Percentiles rank a stretch among this genome's conserved stretches.
Conservation (phyloP, 2,888 invertebrate genomes). For the Microctonus brassicae region DNA sequence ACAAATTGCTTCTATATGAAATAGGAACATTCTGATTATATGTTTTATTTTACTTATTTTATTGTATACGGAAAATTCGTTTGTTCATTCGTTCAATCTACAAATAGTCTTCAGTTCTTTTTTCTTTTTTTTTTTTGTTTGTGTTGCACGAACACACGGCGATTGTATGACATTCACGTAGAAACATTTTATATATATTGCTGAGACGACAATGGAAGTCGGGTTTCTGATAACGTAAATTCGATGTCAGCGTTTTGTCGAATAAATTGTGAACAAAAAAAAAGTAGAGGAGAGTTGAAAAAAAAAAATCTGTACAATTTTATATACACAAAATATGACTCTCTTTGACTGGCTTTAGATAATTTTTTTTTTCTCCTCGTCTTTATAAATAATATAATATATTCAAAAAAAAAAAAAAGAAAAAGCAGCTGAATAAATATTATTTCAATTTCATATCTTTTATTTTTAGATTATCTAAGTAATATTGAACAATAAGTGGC, state of each 20-base stretch:
- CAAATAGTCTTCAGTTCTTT: background rate
- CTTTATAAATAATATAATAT: too few species aligned
- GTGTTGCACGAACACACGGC: background rate
- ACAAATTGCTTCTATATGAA: background rate
- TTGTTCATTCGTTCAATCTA: background rate
- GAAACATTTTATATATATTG: background rate
- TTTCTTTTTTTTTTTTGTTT: too few species aligned
- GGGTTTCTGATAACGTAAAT: background rate
- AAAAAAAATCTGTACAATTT: too few species aligned
- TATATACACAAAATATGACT: too few species aligned
- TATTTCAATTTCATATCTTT: background rate
- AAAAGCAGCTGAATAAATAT: background rate
- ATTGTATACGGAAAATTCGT: background rate
- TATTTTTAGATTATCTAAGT: background rate
- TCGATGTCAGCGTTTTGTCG: background rate
- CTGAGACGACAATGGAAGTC: background rate
- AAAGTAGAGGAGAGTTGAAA: too few species aligned
- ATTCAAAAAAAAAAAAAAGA: too few species aligned
- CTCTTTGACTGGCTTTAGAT: too few species aligned
- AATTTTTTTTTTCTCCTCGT: too few species aligned
- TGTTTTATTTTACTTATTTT: background rate
- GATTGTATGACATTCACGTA: background rate
- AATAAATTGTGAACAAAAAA: too few species aligned
- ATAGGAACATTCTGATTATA: background rate
- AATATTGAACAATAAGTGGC: background rate